A percentile compares a stretch with the other conserved stretches of the same genome.
These are phyloP conservation scores for Anguilla marmorata DNA, from an alignment of 2,797 vertebrate species.

Conservation along the genomic window DNA sequence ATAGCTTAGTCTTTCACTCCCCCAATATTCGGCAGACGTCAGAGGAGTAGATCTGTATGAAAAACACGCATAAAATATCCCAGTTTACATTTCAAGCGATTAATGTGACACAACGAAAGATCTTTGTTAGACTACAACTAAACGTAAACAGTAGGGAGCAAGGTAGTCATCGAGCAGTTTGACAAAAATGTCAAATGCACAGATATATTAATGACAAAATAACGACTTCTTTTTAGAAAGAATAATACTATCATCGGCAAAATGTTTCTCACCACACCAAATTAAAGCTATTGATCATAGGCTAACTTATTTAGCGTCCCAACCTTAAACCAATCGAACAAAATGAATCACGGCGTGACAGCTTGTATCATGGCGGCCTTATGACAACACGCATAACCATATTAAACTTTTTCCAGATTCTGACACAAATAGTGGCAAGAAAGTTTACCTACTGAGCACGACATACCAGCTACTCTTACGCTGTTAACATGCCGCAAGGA, in stretches of 20 bases:
- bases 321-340: background rate
- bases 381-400: background rate
- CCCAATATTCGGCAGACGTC: slow-evolving; percentile 31
- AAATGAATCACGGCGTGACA: background rate
- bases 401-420: background rate
- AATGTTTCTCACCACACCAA: background rate
- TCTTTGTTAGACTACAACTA: background rate
- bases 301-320: background rate
- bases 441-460: background rate
- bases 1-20: slow-evolving; percentile 46
- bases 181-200: background rate
- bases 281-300: background rate
- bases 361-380: background rate
- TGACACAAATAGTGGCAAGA: background rate
- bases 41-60: slow-evolving; percentile 46
- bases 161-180: background rate
- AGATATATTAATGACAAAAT: background rate
- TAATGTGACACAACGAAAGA: no score
- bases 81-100: background rate
- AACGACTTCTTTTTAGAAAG: background rate
- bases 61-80: slow-evolving; percentile 44
- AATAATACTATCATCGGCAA: background rate
- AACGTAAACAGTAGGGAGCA: background rate
- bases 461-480: slow-evolving; percentile 15
- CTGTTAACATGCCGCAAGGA: slow-evolving; percentile 35